A percentile compares a stretch with the other conserved stretches of the same genome.
Evolutionary conservation across 2,797 vertebrate species (phyloP).

Genomic region (Dendrocincla fuliginosa): DNA sequence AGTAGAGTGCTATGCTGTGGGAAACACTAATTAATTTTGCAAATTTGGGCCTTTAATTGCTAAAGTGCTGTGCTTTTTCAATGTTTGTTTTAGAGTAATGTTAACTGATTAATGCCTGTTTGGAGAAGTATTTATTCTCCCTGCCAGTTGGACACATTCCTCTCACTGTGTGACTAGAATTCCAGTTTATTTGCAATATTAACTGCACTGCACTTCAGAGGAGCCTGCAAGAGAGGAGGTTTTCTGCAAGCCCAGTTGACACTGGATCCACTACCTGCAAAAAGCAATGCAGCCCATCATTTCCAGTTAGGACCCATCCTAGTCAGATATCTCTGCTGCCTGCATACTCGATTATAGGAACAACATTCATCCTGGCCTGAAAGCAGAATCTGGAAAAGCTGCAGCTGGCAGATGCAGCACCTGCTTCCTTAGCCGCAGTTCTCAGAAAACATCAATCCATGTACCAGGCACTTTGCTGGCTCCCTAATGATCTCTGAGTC

Average conservation of each 20-base stretch:
- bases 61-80: slow-evolving; percentile 61
- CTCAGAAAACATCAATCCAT: slow-evolving; percentile 50
- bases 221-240: not conserved
- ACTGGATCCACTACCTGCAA: not conserved
- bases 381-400: slow-evolving; percentile 27
- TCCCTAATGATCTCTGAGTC: slow-evolving; percentile 37
- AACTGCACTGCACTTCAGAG: not conserved
- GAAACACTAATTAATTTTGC: slow-evolving; percentile 74
- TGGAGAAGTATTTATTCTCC: slow-evolving; percentile 51
- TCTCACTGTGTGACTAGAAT: slow-evolving; percentile 18
- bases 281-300: not conserved
- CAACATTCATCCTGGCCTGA: not conserved
- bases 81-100: slow-evolving; percentile 55
- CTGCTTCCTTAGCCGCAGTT: slow-evolving; percentile 30
- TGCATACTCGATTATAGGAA: not conserved
- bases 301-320: not conserved
- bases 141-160: slow-evolving; percentile 58
- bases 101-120: slow-evolving; percentile 45
- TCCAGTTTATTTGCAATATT: slow-evolving; percentile 2
- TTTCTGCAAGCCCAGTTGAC: not conserved
- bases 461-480: slow-evolving; percentile 11
- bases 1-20: slow-evolving; percentile 56
- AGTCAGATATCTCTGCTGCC: not conserved
- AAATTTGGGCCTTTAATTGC: slow-evolving; percentile 70
- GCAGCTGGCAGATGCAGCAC: slow-evolving; percentile 42